Conservation (phyloP, 2,113 vertebrate species). For the Ranitomeya imitator region DNA sequence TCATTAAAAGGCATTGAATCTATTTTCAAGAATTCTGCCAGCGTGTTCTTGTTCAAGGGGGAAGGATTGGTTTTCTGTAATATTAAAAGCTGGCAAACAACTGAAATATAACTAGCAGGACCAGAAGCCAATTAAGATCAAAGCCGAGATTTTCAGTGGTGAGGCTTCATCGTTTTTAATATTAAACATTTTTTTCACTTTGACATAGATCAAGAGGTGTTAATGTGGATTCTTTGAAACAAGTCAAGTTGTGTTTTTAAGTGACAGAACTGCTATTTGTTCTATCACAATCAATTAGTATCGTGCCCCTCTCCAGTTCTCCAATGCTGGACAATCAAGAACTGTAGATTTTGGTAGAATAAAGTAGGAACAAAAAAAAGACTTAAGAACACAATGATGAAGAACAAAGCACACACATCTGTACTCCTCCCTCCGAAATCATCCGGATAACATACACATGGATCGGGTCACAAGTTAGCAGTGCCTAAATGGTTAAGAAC, state of each 20-base stretch:
- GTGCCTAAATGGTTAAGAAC: not conserved
- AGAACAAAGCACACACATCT: constrained; percentile 38
- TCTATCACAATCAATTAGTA: constrained; percentile 63
- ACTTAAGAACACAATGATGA: constrained; percentile 44
- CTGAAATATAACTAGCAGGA: constrained; percentile 64
- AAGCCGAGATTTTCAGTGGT: constrained; percentile 66
- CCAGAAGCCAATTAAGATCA: constrained; percentile 73
- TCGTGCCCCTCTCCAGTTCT: constrained; percentile 52
- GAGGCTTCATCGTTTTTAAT: constrained; percentile 66
- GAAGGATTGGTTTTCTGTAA: constrained; percentile 55
- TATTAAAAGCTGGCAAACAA: constrained; percentile 68
- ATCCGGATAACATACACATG: constrained; percentile 55
- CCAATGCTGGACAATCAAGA: constrained; percentile 47
- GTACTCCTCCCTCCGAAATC: constrained; percentile 51
- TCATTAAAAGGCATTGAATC: constrained; percentile 68
- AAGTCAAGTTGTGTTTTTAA: constrained; percentile 69
- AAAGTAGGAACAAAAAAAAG: not conserved
- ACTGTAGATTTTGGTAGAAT: constrained; percentile 32
- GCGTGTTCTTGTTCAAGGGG: constrained; percentile 56
- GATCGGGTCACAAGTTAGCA: constrained; percentile 5
- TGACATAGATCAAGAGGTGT: constrained; percentile 70
- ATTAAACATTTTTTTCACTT: constrained; percentile 69
- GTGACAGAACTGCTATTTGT: constrained; percentile 67
- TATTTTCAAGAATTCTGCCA: constrained; percentile 57
- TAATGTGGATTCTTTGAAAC: constrained; percentile 72